These are phyloP conservation scores for Drosophila bocki DNA, from an alignment of 1,140 invertebrate genomes.

Conservation along the genomic window DNA sequence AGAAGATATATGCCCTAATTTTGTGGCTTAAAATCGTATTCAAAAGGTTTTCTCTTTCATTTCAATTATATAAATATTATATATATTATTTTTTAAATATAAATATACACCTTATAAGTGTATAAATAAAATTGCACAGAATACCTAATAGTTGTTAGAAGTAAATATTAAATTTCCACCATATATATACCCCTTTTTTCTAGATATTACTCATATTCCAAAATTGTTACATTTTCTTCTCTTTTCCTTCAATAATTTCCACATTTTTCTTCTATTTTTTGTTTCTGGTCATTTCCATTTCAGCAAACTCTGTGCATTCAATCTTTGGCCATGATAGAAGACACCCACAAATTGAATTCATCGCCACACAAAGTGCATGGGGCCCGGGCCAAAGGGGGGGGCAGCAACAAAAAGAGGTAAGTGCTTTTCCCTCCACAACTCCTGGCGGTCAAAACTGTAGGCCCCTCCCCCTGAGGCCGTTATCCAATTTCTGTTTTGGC, in stretches of 20 bases:
- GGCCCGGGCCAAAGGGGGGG: conserved; percentile 6
- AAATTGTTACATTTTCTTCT: background rate
- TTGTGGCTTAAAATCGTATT: no score
- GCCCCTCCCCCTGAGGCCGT: conserved; percentile 26
- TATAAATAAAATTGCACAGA: background rate
- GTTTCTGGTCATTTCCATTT: conserved; percentile 29
- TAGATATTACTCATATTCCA: conserved; percentile 1
- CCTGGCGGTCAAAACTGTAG: conserved; percentile 28
- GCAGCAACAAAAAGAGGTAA: conserved; percentile 57
- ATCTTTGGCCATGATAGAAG: conserved; percentile 39
- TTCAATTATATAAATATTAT: no score
- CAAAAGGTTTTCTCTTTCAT: no score
- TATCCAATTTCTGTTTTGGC: conserved; percentile 76
- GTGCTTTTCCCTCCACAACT: conserved; percentile 51
- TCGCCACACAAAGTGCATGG: conserved; percentile 47
- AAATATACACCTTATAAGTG: background rate
- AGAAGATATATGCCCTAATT: no score
- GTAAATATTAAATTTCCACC: background rate
- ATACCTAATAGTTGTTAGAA: background rate
- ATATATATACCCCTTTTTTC: background rate
- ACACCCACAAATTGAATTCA: conserved; percentile 57
- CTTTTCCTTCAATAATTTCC: conserved; percentile 6
- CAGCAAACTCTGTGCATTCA: conserved; percentile 32
- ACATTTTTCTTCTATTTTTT: background rate
- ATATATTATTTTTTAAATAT: no score